Conservation (phyloP, 2,113 vertebrate species). For the Benitochromis conjunctus region DNA sequence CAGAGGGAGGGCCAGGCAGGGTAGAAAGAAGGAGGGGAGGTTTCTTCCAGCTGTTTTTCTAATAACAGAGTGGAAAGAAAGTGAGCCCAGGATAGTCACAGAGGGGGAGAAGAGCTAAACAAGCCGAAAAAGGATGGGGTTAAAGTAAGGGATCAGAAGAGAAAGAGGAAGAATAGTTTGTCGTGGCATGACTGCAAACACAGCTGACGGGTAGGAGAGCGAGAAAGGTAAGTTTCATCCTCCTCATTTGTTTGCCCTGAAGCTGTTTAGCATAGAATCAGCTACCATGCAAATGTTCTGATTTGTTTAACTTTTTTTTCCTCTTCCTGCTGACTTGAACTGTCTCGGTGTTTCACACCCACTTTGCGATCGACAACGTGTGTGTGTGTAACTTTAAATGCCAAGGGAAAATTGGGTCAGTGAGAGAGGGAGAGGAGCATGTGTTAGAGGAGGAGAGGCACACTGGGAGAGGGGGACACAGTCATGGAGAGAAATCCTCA, state of each 20-base stretch:
- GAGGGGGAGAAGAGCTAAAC: not conserved
- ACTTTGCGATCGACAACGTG: constrained; percentile 35
- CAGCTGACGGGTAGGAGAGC: constrained; percentile 19
- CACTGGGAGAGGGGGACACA: constrained; percentile 39
- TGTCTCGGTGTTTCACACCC: constrained; percentile 37
- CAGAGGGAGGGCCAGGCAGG: constrained; percentile 33
- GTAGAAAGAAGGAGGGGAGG: constrained; percentile 38
- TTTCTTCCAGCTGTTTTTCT: constrained; percentile 62
- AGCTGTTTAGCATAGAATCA: constrained; percentile 15
- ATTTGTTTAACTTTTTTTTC: constrained; percentile 1
- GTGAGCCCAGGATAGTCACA: constrained; percentile 15
- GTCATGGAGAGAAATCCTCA: constrained; percentile 52
- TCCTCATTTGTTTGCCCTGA: constrained; percentile 20
- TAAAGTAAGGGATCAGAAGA: constrained; percentile 22
- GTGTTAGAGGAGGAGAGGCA: constrained; percentile 38
- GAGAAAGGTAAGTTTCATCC: constrained; percentile 45
- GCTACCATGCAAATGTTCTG: constrained; percentile 5
- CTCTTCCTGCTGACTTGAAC: not conserved
- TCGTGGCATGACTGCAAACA: constrained; percentile 23
- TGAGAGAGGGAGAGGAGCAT: constrained; percentile 32
- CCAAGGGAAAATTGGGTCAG: constrained; percentile 56
- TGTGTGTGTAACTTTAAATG: constrained; percentile 66
- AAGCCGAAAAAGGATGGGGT: constrained; percentile 20
- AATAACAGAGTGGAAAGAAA: constrained; percentile 31
- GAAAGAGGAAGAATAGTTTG: constrained; percentile 6